phyloP scores from a whole-genome alignment of 2,888 invertebrate species.

The Malthinus flaveolus region DNA sequence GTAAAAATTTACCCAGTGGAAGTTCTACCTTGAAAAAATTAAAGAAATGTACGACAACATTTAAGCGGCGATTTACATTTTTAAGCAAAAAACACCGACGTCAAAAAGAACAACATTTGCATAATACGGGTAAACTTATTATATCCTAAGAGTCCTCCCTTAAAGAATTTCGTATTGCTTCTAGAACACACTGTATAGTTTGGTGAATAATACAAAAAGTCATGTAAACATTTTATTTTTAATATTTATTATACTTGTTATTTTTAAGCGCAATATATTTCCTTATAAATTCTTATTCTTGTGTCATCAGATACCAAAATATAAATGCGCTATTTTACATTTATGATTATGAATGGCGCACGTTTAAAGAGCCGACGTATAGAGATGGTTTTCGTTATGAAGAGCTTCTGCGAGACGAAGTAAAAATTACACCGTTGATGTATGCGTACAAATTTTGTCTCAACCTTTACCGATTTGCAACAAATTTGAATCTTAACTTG shows the following conservation, averaged over 20 bases:
- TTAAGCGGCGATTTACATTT: too few relatives aligned
- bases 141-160: too few relatives aligned
- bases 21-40: too few relatives aligned
- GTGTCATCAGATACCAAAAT: slow-evolving; percentile 25
- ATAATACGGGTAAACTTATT: too few relatives aligned
- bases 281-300: slow-evolving; percentile 20
- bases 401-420: not conserved
- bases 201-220: not conserved
- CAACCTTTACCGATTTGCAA: too few relatives aligned
- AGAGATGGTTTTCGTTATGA: slow-evolving; percentile 16
- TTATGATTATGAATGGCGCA: slow-evolving; percentile 23
- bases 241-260: not conserved
- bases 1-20: too few relatives aligned
- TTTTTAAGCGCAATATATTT: slow-evolving; percentile 17
- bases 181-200: not conserved
- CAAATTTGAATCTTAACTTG: too few relatives aligned
- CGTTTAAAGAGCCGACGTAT: slow-evolving; percentile 21
- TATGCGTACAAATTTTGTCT: not conserved
- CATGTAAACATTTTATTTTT: too few relatives aligned
- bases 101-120: too few relatives aligned
- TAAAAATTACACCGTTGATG: not conserved
- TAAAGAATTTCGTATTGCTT: too few relatives aligned
- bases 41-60: too few relatives aligned
- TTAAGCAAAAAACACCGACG: too few relatives aligned
- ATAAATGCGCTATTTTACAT: slow-evolving; percentile 24